A percentile compares a stretch with the other conserved stretches of the same genome.
These are phyloP conservation scores for Lates calcarifer DNA, from an alignment of 2,113 vertebrate genomes.

Conservation along the genomic window DNA sequence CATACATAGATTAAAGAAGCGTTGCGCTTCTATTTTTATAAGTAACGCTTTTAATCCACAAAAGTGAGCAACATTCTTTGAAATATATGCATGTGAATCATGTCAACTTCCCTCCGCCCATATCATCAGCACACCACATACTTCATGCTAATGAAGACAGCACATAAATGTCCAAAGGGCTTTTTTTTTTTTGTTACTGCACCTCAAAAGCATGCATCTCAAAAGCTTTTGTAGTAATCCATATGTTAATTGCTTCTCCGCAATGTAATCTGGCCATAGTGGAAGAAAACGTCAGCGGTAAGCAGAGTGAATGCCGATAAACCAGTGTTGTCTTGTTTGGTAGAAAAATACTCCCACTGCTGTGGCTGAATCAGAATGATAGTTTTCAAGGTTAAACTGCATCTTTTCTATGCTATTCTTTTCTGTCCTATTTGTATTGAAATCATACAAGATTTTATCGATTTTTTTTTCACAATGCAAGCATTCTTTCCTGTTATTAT, in stretches of 20 bases:
- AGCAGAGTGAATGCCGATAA: conserved; percentile 31
- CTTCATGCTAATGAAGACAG: conserved; percentile 50
- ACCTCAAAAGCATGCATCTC: conserved; percentile 9
- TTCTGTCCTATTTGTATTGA: too few species aligned
- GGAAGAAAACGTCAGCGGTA: conserved; percentile 19
- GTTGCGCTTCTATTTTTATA: conserved; percentile 67
- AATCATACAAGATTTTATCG: too few species aligned
- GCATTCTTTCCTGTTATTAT: not conserved
- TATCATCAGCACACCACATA: conserved; percentile 23
- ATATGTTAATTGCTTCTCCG: conserved; percentile 42
- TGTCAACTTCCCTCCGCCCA: conserved; percentile 23
- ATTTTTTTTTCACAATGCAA: not conserved
- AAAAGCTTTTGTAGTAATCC: conserved; percentile 56
- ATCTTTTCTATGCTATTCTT: too few species aligned
- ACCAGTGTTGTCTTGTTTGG: conserved; percentile 20
- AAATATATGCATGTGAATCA: conserved; percentile 45
- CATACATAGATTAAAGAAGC: conserved; percentile 62
- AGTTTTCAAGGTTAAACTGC: not conserved
- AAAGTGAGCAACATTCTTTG: conserved; percentile 48
- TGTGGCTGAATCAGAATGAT: conserved; percentile 15
- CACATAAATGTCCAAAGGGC: conserved; percentile 3
- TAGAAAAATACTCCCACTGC: conserved; percentile 1
- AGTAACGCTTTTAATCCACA: conserved; percentile 52
- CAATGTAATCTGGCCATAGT: conserved; percentile 47
- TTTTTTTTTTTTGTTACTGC: not conserved